Base-by-base conservation (phyloP, 2,113 vertebrate species). In the Orthonyx spaldingii region DNA sequence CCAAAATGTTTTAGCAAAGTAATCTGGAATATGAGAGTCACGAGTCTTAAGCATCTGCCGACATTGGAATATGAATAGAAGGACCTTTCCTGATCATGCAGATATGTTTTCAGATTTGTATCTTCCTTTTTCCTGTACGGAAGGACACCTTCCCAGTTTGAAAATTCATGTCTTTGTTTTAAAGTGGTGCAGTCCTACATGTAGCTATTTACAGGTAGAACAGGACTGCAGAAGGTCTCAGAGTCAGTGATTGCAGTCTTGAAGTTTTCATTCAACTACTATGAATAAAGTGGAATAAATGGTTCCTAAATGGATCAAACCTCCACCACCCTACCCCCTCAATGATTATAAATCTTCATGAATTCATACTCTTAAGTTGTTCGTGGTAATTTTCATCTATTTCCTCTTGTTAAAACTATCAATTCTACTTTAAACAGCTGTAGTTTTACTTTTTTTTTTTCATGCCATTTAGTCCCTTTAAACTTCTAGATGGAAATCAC, bases 241-340 rank as follows among this genome's bases (percentile, higher is more conserved):
- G 19, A 63, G 39, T 70, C 24, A 33, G 20, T 13, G 35, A 76
- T 13, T 49, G 33, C 22, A 52, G 13, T 10, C 56, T 35, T 81
- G 16, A 26, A 26, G 11, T 16, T 53, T 78, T 77, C 2, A 2
- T 61, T 87, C 56, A 78, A 35, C 19, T 32, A 2, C 21, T 39
- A 6, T 39, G n/a, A 63, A 78, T 64, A 60, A 87, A 88, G 55
- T 10, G 3, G 24, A 70, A 33, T 33, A 7, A 79, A 44, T 57
- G 7, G 27, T 44, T 91, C 56, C 22, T 57, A 59, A 83, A 82
- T 14, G 2, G 18, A 76, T 47, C 16, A 76, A 22, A 75, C 56
- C 3, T 56, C 16, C 6, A 7, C 18, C 6, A 28, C 10, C 20
- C 7, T 46, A 16, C 7, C 16, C 21, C 3, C 2, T 3, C 26